Percentiles rank a stretch among this genome's conserved stretches.
These are phyloP conservation scores for Podarcis muralis DNA, from an alignment of 2,113 vertebrate species.

Conservation along the genomic window DNA sequence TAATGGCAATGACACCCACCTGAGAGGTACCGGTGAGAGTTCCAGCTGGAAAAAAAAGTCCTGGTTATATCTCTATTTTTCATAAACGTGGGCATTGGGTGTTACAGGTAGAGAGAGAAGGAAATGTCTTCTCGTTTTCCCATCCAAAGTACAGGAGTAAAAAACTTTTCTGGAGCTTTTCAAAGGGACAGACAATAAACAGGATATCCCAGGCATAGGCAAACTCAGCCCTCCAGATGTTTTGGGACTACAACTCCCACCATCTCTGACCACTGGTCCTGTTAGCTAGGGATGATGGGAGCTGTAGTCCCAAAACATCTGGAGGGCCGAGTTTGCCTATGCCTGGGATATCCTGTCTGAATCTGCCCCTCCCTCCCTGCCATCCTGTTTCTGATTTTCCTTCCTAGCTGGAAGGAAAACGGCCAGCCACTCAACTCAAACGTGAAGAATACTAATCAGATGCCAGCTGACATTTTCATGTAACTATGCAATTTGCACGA, in stretches of 20 bases:
- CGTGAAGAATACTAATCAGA: background rate
- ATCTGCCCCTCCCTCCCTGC: background rate
- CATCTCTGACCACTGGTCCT: too few relatives aligned
- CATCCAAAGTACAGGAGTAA: background rate
- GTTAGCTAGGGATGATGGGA: too few relatives aligned
- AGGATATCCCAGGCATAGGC: background rate
- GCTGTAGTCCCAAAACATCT: too few relatives aligned
- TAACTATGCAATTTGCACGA: background rate
- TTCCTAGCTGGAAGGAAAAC: background rate
- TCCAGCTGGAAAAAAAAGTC: too few relatives aligned
- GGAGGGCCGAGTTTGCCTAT: too few relatives aligned
- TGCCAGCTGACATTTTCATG: background rate
- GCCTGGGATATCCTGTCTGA: too few relatives aligned
- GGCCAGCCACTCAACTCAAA: background rate
- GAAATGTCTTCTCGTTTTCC: background rate
- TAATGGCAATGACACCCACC: too few relatives aligned
- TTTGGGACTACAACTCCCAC: too few relatives aligned
- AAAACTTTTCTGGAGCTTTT: background rate
- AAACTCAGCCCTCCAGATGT: too few relatives aligned
- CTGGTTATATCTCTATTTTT: too few relatives aligned
- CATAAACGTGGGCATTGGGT: background rate
- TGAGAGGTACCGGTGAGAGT: too few relatives aligned
- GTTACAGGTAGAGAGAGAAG: background rate
- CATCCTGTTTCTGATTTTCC: background rate
- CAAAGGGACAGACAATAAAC: background rate